Conservation (phyloP, 1,140 invertebrate species). For the Asobara japonica region DNA sequence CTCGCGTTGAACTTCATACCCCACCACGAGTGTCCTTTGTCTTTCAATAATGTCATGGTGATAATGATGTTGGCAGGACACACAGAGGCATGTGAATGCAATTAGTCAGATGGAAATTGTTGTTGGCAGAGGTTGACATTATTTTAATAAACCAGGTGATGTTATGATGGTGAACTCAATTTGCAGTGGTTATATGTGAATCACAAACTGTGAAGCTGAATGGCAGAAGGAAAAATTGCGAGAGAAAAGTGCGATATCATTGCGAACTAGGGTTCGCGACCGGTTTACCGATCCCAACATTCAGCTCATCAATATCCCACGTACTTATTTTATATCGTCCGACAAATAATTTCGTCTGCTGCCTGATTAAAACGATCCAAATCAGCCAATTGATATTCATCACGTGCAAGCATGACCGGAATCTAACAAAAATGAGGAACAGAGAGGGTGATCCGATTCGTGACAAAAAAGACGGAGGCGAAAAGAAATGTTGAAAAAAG, state of each 20-base stretch:
- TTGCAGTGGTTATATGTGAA: too few species aligned
- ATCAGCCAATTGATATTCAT: neutral
- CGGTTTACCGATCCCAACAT: too few species aligned
- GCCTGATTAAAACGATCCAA: too few species aligned
- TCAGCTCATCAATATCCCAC: neutral
- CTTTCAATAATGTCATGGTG: neutral
- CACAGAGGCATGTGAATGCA: neutral
- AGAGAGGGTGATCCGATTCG: constrained; percentile 9
- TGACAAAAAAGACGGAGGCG: neutral
- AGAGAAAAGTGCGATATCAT: too few species aligned
- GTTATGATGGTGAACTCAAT: too few species aligned
- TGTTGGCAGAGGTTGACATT: neutral
- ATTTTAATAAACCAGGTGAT: neutral
- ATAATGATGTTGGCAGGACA: neutral
- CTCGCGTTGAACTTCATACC: constrained; percentile 2
- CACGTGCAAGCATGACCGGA: neutral
- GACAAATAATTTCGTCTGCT: neutral
- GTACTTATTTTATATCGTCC: too few species aligned
- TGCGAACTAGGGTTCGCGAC: too few species aligned
- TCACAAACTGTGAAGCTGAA: too few species aligned
- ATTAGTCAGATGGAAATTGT: neutral
- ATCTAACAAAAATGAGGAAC: neutral
- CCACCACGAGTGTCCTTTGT: neutral
- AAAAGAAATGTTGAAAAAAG: constrained; percentile 2
- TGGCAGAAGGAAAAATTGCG: too few species aligned